A percentile compares a stretch with the other conserved stretches of the same genome.
These are phyloP conservation scores for Formica selysi DNA, from an alignment of 1,140 invertebrate genomes.

Conservation along the genomic window DNA sequence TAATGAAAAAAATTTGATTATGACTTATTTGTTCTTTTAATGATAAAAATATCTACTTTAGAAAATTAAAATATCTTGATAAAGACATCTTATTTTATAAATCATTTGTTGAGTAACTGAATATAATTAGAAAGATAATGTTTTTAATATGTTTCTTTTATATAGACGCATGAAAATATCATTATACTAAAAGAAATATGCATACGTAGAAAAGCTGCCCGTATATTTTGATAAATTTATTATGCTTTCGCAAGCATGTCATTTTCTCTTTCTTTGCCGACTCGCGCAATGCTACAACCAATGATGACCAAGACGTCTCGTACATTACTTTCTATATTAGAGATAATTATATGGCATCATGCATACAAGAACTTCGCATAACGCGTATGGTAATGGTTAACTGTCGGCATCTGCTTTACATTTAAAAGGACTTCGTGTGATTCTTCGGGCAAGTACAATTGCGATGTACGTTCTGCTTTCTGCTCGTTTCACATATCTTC, in stretches of 20 bases:
- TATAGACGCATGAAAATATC: background rate
- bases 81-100: background rate
- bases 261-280: slow-evolving; percentile 26
- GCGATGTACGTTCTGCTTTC: slow-evolving; percentile 25
- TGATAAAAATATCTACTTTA: background rate
- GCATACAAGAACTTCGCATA: slow-evolving; percentile 48
- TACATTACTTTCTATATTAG: slow-evolving; percentile 65
- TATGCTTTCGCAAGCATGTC: slow-evolving; percentile 21
- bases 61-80: background rate
- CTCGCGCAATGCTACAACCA: slow-evolving; percentile 26
- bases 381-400: slow-evolving; percentile 28
- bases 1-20: background rate
- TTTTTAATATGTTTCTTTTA: background rate
- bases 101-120: background rate
- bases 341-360: slow-evolving; percentile 62
- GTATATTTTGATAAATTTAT: slow-evolving; percentile 37
- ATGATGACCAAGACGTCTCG: slow-evolving; percentile 9
- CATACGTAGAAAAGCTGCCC: background rate
- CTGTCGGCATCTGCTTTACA: slow-evolving; percentile 65
- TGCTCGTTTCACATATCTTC: slow-evolving; percentile 44
- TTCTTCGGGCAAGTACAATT: slow-evolving; percentile 15
- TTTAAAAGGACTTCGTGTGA: slow-evolving; percentile 28
- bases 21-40: background rate
- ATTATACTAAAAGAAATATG: background rate
- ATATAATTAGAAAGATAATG: background rate